Evolutionary conservation across 2,113 vertebrate species (phyloP).

Genomic region (Baryphthengus martii): DNA sequence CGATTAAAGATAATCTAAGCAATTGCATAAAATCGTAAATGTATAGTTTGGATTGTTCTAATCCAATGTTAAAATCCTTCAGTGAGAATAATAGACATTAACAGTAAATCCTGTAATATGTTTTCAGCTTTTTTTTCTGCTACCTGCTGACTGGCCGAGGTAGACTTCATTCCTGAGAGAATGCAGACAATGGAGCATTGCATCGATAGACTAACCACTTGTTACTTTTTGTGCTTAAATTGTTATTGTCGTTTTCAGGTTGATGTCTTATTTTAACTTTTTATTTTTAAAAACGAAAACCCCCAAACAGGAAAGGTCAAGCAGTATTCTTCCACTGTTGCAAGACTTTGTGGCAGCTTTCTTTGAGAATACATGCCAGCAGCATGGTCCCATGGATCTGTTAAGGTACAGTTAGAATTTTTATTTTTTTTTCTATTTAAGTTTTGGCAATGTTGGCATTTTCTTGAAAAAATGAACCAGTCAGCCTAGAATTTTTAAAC

Average conservation of each 20-base stretch:
- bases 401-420: conserved; percentile 76
- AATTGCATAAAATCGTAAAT: background rate
- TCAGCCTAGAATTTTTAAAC: background rate
- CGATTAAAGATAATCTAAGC: background rate
- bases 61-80: background rate
- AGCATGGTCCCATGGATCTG: conserved; percentile 77
- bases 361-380: conserved; percentile 78
- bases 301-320: conserved; percentile 75
- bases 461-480: background rate
- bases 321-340: conserved; percentile 80
- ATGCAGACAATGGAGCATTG: background rate
- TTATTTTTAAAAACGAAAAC: background rate
- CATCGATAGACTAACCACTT: background rate
- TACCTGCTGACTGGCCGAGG: background rate
- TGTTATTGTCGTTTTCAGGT: background rate
- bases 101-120: background rate
- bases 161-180: background rate
- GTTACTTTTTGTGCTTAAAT: background rate
- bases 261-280: background rate
- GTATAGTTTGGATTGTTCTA: background rate
- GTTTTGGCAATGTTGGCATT: background rate
- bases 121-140: background rate
- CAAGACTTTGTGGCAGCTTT: conserved; percentile 85
- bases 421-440: background rate
- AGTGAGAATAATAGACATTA: background rate